A percentile compares a stretch with the other conserved stretches of the same genome.
Evolutionary conservation across 2,888 invertebrate genomes (phyloP).

Genomic region (Noctua janthina): DNA sequence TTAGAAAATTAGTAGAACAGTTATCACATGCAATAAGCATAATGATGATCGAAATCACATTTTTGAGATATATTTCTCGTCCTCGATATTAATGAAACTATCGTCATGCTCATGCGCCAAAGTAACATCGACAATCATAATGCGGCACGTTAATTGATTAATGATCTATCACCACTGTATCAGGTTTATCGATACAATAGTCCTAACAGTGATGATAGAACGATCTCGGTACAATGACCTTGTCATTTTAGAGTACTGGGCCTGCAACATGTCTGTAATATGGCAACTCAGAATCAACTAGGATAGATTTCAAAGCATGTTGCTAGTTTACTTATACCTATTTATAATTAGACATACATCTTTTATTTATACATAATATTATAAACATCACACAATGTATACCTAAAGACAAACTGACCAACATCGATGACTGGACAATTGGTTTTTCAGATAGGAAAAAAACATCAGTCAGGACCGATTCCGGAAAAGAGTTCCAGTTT

Average conservation of each 20-base stretch:
- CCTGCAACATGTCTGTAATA: neutral
- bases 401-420: neutral
- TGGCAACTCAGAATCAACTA: constrained; percentile 13
- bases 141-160: neutral
- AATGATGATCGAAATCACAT: neutral
- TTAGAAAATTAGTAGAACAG: neutral
- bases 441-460: neutral
- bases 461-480: neutral
- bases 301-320: constrained; percentile 16
- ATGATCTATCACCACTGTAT: constrained; percentile 34
- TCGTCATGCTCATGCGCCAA: neutral
- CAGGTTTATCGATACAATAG: constrained; percentile 34
- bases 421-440: neutral
- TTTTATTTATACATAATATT: neutral
- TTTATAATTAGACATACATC: neutral
- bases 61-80: no score
- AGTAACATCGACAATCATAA: neutral
- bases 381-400: neutral
- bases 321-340: neutral
- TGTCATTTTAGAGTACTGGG: neutral
- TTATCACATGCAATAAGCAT: neutral
- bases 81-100: neutral
- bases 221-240: neutral
- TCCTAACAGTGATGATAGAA: constrained; percentile 20
- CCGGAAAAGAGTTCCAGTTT: neutral